Percentiles rank a stretch among this genome's conserved stretches.
These are phyloP conservation scores for Macrophya annulata DNA, from an alignment of 2,888 invertebrate species.

Conservation along the genomic window DNA sequence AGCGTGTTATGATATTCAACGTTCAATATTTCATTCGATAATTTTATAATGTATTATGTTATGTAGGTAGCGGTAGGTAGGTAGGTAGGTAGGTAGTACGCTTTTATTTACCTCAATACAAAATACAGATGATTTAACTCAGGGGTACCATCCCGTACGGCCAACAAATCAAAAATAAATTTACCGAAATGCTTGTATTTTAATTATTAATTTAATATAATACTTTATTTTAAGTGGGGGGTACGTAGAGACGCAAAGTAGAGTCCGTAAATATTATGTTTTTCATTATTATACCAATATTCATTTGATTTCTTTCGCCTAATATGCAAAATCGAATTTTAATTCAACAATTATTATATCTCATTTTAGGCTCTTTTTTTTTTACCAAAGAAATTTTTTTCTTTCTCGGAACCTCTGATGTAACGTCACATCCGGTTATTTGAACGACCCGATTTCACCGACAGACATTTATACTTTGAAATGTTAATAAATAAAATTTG, in stretches of 20 bases:
- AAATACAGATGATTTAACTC: conserved; percentile 34
- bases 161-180: conserved; percentile 20
- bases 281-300: background rate
- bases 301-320: background rate
- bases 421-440: conserved; percentile 41
- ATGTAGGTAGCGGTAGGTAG: background rate
- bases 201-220: conserved; percentile 45
- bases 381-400: background rate
- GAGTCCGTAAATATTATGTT: conserved; percentile 8
- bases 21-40: too few relatives aligned
- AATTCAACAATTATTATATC: background rate
- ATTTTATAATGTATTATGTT: background rate
- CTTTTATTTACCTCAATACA: conserved; percentile 44
- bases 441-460: background rate
- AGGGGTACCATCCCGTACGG: conserved; percentile 44
- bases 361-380: conserved; percentile 8
- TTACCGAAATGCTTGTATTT: background rate
- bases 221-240: background rate
- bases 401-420: background rate
- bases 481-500: background rate
- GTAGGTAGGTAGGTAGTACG: background rate
- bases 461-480: background rate
- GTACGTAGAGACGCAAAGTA: conserved; percentile 32
- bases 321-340: background rate
- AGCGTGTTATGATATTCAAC: background rate